Evolutionary conservation across 2,888 invertebrate species (phyloP).

Genomic region (Eristalinus sepulchralis): DNA sequence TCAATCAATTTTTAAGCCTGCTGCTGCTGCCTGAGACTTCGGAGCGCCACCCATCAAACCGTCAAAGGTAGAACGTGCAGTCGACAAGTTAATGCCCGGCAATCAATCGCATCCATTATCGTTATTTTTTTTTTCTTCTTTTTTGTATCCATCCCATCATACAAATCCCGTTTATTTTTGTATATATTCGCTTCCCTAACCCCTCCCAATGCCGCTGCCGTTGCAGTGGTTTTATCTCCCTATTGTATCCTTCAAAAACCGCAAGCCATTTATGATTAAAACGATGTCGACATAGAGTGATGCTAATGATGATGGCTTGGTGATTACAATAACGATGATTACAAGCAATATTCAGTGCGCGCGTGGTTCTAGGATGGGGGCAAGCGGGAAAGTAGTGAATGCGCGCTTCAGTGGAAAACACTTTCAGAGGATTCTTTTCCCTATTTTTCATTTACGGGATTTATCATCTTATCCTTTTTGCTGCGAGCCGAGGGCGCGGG

Average conservation of each 20-base stretch:
- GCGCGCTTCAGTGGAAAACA: constrained; percentile 48
- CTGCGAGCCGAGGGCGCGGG: neutral
- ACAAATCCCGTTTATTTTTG: constrained; percentile 33
- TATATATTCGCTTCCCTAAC: neutral
- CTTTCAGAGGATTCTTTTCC: neutral
- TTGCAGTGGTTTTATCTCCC: constrained; percentile 37
- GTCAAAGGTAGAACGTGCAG: constrained; percentile 30
- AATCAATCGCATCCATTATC: constrained; percentile 71
- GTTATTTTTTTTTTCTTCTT: constrained; percentile 56
- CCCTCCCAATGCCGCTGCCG: neutral
- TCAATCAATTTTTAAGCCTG: neutral
- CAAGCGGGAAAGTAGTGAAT: constrained; percentile 15
- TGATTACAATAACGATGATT: constrained; percentile 71
- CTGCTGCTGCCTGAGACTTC: neutral
- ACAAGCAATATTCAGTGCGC: constrained; percentile 47
- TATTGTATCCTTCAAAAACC: constrained; percentile 63
- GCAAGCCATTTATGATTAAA: constrained; percentile 72
- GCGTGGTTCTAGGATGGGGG: neutral
- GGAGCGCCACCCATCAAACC: neutral
- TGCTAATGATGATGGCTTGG: constrained; percentile 71
- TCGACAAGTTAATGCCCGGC: constrained; percentile 67
- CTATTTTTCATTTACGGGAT: constrained; percentile 33
- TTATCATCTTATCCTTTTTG: constrained; percentile 63
- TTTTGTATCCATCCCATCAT: constrained; percentile 43
- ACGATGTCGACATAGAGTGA: constrained; percentile 64